Evolutionary conservation across 2,113 vertebrate genomes (phyloP).

Genomic region (Crotalus tigris): DNA sequence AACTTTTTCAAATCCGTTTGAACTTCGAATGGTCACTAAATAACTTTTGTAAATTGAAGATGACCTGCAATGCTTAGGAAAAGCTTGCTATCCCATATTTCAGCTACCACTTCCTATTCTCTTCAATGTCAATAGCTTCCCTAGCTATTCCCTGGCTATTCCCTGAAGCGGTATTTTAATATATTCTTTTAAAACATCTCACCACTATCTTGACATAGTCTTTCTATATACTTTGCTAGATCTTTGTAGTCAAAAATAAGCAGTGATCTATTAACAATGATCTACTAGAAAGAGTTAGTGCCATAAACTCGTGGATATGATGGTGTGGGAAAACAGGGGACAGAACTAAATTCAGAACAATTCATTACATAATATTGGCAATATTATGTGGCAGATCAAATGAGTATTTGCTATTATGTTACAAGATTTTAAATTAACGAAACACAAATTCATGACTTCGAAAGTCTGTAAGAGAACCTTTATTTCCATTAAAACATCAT

Average conservation of each 20-base stretch:
- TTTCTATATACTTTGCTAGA: neutral
- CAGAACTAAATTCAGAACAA: neutral
- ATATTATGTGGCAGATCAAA: neutral
- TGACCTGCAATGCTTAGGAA: neutral
- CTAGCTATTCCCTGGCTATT: too few relatives aligned
- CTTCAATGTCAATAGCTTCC: neutral
- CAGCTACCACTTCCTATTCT: neutral
- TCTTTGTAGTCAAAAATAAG: neutral
- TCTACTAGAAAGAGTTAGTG: neutral
- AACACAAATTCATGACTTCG: constrained; percentile 16
- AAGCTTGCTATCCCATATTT: neutral
- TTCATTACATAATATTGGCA: too few relatives aligned
- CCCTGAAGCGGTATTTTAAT: neutral
- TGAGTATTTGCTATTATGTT: neutral
- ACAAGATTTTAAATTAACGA: constrained; percentile 3
- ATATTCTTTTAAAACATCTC: neutral
- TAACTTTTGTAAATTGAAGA: too few relatives aligned
- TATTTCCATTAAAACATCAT: neutral
- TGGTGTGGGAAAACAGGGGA: neutral
- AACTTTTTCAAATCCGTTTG: too few relatives aligned
- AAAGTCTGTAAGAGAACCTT: neutral
- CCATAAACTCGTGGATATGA: neutral
- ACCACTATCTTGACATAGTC: neutral
- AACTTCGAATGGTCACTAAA: too few relatives aligned
- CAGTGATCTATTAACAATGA: neutral